Evolutionary conservation across 1,140 invertebrate species (phyloP).

Genomic region (Papilio polytes): DNA sequence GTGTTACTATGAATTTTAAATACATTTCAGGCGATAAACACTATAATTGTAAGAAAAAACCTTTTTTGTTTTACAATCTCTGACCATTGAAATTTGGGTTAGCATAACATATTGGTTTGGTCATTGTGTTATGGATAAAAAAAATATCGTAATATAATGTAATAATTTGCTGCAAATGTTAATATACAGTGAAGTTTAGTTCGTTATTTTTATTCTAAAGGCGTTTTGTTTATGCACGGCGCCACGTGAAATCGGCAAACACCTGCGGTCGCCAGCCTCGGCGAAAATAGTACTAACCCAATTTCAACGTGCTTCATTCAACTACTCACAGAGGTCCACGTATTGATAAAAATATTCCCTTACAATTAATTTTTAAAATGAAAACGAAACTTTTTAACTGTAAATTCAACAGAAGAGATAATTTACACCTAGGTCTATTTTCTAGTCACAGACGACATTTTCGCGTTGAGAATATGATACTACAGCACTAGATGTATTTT

Average conservation of each 20-base stretch:
- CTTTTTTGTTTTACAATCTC: no score
- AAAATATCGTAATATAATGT: no score
- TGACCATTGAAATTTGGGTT: no score
- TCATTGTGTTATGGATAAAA: no score
- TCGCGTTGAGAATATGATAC: not conserved
- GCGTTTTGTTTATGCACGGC: slow-evolving; percentile 24
- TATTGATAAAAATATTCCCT: slow-evolving; percentile 32
- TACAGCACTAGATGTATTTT: no score
- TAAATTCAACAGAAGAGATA: no score
- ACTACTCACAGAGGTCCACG: slow-evolving; percentile 33
- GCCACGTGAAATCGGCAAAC: slow-evolving; percentile 40
- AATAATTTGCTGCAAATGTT: not conserved
- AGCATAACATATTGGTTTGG: no score
- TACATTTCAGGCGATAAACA: not conserved
- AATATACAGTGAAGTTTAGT: not conserved
- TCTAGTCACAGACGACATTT: not conserved
- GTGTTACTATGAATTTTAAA: not conserved
- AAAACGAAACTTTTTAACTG: not conserved
- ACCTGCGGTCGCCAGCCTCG: slow-evolving; percentile 49
- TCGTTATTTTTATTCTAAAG: slow-evolving; percentile 4
- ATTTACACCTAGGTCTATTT: no score
- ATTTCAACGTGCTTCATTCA: slow-evolving; percentile 45
- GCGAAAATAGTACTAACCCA: slow-evolving; percentile 57
- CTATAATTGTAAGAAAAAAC: not conserved
- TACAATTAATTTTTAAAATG: not conserved